phyloP scores from a whole-genome alignment of 2,888 invertebrate species.

The Eumacrocentrus americanus region DNA sequence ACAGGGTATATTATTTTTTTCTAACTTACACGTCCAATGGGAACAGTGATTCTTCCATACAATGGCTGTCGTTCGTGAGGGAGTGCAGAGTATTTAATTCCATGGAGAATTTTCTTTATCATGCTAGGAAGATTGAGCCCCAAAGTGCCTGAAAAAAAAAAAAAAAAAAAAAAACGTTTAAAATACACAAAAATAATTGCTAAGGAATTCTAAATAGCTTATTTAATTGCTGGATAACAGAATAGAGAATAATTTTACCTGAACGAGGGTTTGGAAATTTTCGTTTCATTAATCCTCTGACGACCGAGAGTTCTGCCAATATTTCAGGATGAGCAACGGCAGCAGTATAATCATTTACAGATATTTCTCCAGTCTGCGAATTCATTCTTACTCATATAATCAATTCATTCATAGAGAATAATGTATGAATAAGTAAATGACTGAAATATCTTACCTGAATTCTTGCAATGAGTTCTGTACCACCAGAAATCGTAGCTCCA shows the following conservation, averaged over 20 bases:
- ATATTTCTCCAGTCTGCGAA: slow-evolving; percentile 74
- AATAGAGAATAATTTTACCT: too few species aligned
- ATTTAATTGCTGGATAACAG: too few species aligned
- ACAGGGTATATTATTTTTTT: background rate
- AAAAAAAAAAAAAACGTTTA: too few species aligned
- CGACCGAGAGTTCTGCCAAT: slow-evolving; percentile 74
- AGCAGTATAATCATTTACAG: slow-evolving; percentile 73
- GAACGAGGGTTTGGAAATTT: slow-evolving; percentile 72
- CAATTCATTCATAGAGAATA: too few species aligned
- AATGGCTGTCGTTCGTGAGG: slow-evolving; percentile 75
- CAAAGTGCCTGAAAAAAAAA: slow-evolving; percentile 67
- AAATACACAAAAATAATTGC: too few species aligned
- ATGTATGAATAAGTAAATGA: too few species aligned
- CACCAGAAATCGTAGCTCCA: slow-evolving; percentile 78
- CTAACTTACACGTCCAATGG: slow-evolving; percentile 73
- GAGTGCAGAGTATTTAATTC: slow-evolving; percentile 71
- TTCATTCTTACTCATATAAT: too few species aligned
- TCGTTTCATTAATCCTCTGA: slow-evolving; percentile 79
- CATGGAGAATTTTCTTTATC: slow-evolving; percentile 71
- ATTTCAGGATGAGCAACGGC: slow-evolving; percentile 82
- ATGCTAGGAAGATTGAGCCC: slow-evolving; percentile 69
- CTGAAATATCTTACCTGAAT: slow-evolving; percentile 76
- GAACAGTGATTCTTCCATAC: slow-evolving; percentile 72
- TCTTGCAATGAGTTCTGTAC: slow-evolving; percentile 75
- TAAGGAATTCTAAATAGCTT: background rate